Conservation (phyloP, 2,797 vertebrate genomes). For the Danio albolineatus region DNA sequence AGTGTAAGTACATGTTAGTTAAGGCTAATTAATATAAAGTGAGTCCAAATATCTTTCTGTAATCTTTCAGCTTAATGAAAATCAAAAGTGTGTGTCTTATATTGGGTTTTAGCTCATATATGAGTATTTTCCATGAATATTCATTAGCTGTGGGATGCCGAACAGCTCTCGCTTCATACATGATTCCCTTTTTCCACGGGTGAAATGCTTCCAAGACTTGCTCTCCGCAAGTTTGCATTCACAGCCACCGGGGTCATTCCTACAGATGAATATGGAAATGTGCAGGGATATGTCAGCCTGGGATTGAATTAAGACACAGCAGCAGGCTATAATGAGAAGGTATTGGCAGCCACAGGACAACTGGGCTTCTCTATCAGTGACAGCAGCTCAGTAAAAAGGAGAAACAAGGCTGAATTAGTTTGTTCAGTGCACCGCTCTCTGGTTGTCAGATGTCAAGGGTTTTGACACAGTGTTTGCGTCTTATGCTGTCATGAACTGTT, state of each 20-base stretch:
- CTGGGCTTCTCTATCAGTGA: neutral
- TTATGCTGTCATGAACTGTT: slow-evolving; percentile 5
- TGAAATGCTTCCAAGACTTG: slow-evolving; percentile 51
- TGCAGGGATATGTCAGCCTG: neutral
- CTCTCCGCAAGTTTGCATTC: slow-evolving; percentile 57
- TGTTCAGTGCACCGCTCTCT: neutral
- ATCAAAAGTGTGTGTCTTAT: neutral
- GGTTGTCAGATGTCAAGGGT: slow-evolving; percentile 29
- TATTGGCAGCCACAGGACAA: slow-evolving; percentile 2
- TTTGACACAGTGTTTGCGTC: slow-evolving; percentile 5
- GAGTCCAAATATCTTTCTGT: neutral
- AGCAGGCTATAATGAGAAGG: slow-evolving; percentile 21
- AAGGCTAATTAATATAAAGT: too few relatives aligned
- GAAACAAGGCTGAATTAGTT: neutral
- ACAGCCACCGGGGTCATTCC: slow-evolving; percentile 45
- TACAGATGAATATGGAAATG: slow-evolving; percentile 53
- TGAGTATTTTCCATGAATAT: slow-evolving; percentile 11
- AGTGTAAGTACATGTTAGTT: too few relatives aligned
- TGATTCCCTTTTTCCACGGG: slow-evolving; percentile 5
- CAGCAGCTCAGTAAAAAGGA: neutral
- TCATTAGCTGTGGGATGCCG: neutral
- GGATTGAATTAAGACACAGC: slow-evolving; percentile 12
- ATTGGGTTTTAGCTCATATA: too few relatives aligned
- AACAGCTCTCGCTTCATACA: slow-evolving; percentile 17
- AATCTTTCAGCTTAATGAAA: neutral